Conservation (phyloP, 2,888 invertebrate species). For the Serrognathus titanus region DNA sequence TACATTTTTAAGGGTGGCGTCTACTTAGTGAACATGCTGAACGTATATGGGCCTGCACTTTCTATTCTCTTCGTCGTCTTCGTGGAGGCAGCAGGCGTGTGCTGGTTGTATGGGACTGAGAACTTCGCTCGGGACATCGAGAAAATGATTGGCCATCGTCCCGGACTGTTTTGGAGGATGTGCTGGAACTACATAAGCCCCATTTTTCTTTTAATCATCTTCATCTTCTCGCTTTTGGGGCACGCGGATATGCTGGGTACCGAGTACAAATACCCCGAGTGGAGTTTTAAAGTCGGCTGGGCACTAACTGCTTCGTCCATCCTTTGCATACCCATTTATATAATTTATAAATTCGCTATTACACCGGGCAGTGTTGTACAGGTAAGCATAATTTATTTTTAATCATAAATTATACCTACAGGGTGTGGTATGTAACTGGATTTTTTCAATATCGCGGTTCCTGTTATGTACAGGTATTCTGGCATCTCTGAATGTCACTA, state of each 20-base stretch:
- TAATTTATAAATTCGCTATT: conserved; percentile 70
- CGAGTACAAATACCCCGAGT: conserved; percentile 71
- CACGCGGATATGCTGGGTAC: conserved; percentile 78
- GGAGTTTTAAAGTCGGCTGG: conserved; percentile 82
- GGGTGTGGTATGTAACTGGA: no score
- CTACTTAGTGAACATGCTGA: conserved; percentile 80
- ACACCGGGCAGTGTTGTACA: conserved; percentile 61
- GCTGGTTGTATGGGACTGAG: conserved; percentile 85
- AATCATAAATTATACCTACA: not conserved
- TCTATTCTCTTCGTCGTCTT: conserved; percentile 88
- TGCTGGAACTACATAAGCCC: conserved; percentile 89
- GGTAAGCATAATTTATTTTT: conserved; percentile 40
- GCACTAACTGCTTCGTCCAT: conserved; percentile 80
- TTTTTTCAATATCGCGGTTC: no score
- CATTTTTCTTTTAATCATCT: conserved; percentile 78
- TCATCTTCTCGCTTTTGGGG: conserved; percentile 76
- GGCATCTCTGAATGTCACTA: no score
- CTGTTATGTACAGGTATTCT: no score
- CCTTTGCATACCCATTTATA: conserved; percentile 80
- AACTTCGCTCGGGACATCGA: conserved; percentile 76
- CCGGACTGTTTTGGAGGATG: conserved; percentile 75
- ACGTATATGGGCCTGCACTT: conserved; percentile 83
- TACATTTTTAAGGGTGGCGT: conserved; percentile 70
- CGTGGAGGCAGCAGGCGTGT: conserved; percentile 85
- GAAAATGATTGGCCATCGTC: conserved; percentile 77